Conservation (phyloP, 1,140 invertebrate species). For the Philotrypesis tridentata region DNA sequence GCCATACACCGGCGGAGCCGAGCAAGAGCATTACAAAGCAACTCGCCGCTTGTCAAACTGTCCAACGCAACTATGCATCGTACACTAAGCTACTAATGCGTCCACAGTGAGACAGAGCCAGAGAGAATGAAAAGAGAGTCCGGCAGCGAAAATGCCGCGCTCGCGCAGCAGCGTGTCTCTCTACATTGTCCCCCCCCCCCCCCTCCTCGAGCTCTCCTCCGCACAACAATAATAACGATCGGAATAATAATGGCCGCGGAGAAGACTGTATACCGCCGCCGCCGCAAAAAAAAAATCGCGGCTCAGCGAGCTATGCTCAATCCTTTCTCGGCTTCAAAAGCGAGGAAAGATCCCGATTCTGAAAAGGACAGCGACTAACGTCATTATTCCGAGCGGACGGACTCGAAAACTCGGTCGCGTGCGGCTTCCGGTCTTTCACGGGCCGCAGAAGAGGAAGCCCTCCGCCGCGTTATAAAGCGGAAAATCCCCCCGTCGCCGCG, state of each 20-base stretch:
- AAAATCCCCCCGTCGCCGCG: conserved; percentile 35
- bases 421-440: background rate
- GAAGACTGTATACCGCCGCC: too few species aligned
- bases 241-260: background rate
- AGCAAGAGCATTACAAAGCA: background rate
- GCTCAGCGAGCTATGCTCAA: conserved; percentile 19
- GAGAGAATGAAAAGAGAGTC: background rate
- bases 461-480: conserved; percentile 1
- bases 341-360: conserved; percentile 5
- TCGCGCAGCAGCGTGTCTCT: background rate
- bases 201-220: too few species aligned
- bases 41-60: background rate
- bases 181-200: background rate
- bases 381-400: conserved; percentile 65
- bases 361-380: conserved; percentile 50
- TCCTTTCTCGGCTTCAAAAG: conserved; percentile 24
- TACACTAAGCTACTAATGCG: background rate
- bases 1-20: background rate
- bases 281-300: conserved; percentile 1
- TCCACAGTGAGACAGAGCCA: too few species aligned
- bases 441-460: background rate
- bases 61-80: background rate
- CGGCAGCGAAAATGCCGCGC: background rate
- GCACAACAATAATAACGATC: background rate
- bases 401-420: conserved; percentile 27